Base-by-base conservation (phyloP, 2,113 vertebrate genomes). In the Sigmodon hispidus region DNA sequence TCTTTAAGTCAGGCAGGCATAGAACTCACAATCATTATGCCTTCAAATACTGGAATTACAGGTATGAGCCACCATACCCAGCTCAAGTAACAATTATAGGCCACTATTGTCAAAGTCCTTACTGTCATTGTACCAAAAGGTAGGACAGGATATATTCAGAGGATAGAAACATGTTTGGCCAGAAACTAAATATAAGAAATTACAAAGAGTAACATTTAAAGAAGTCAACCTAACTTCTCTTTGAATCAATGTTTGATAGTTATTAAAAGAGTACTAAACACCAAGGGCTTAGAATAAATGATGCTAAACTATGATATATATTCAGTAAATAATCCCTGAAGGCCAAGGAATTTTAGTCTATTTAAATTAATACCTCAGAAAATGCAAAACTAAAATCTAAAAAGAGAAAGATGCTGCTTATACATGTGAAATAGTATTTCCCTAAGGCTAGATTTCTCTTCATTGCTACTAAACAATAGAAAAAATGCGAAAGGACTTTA, bases 161-260 rank as follows among this genome's bases (percentile, higher is more conserved):
- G 4, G 1, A 89, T 16, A 70, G 12, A 87, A 43, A 26, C 12
- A 91, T 21, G 0, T 10, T 57, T 55, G 59, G 67, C 24, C 26
- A 69, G 63, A 87, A 90, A 94, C 5, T 79, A 10, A 83, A 87
- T 92, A 24, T 67, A 22, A 50, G 72, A 29, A 93, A 36, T 87
- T 45, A 70, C 63, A 70, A 81, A 79, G 52, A 90, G 48, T 5
- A 83, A 40, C 72, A 76, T 88, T 95, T 85, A 81, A 95, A 77
- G 3, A 77, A 70, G 34, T 59, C 59, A 43, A 11, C 21, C 12
- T 17, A 12, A 36, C 48, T 31, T 61, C 3, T n/a, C 21, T 26
- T 61, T 11, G 0, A 43, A 22, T 57, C 50, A 26, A 75, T 40
- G 11, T 52, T 22, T 86, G 75, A 50, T 11, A 31, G 55, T 48